Evolutionary conservation across 2,797 vertebrate genomes (phyloP).

Genomic region (Glyptemys insculpta): DNA sequence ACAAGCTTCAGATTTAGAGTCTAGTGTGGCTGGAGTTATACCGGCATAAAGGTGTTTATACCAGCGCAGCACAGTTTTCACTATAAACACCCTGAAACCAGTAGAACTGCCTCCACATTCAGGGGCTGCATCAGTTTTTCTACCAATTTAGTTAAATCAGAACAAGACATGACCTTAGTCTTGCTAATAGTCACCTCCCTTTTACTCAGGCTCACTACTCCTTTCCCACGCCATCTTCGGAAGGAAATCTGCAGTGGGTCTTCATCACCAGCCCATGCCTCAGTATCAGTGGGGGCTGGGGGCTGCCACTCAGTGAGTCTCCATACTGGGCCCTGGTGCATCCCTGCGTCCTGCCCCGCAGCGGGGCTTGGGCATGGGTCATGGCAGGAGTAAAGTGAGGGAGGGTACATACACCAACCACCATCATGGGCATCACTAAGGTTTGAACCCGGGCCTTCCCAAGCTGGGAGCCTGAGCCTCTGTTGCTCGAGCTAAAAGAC

Average conservation of each 20-base stretch:
- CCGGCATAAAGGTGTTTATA: not conserved
- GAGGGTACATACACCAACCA: not conserved
- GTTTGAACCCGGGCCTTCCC: not conserved
- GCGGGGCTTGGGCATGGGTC: not conserved
- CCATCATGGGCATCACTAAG: not conserved
- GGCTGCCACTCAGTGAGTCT: not conserved
- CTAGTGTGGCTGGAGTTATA: not conserved
- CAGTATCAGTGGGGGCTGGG: not conserved
- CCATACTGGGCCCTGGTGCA: not conserved
- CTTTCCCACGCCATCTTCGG: not conserved
- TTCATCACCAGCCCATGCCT: not conserved
- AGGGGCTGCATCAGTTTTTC: not conserved
- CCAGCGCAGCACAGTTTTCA: not conserved
- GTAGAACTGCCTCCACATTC: not conserved
- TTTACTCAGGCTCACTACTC: not conserved
- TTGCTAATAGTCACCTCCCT: not conserved
- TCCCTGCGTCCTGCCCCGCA: not conserved
- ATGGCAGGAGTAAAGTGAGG: not conserved
- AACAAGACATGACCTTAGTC: not conserved
- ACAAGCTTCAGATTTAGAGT: not conserved
- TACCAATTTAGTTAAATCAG: not conserved
- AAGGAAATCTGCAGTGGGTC: not conserved
- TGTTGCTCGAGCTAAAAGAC: not conserved
- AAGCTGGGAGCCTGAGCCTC: not conserved
- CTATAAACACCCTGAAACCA: slow-evolving; percentile 7